Evolutionary conservation across 2,888 invertebrate species (phyloP), one percentile per base, ranked within the genome.

Genomic region (Dendrolimus houi): DNA sequence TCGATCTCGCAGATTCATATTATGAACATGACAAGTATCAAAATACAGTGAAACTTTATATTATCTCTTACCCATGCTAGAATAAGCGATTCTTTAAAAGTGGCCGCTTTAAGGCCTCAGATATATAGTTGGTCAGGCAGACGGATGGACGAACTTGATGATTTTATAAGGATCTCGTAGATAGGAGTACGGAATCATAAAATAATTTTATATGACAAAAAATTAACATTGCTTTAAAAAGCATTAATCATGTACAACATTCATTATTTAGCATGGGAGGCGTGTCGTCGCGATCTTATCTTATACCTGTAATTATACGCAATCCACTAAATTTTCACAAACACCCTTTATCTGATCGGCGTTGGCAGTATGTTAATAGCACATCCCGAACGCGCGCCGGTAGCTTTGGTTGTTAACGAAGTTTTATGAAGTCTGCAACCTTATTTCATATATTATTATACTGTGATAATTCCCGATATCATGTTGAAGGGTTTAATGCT

Each of bases 311-410:
- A 85, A 86, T 86, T 86, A 84, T 79, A 79, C 69, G 74, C 79
- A 78, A 77, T 83, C 77, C 81, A 85, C 83, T 79, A 85, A 86
- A 85, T 87, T 86, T 85, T 81, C 84, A 81, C 86, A 85, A 84
- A 83, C 79, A 65, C 70, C 68, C 64, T 68, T 79, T 86, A 87
- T 87, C 86, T 68, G 86, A 87, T 87, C 77, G 69, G 67, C 72
- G 76, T 69, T 72, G 71, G 68, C 73, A 75, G 83, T 83, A 84
- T 84, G 84, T 82, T 86, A 85, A 85, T 85, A 77, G 79, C 81
- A 82, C 82, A 83, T 83, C 74, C 79, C 67, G 74, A 84, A 83
- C 78, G 71, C 79, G 79, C 71, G 72, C 72, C 72, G 68, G 71
- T 72, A 67, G 77, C 78, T 77, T 75, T 69, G 70, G 73, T 80